These are phyloP conservation scores for Drosophila oshimai DNA, from an alignment of 1,140 invertebrate genomes.

Conservation along the genomic window DNA sequence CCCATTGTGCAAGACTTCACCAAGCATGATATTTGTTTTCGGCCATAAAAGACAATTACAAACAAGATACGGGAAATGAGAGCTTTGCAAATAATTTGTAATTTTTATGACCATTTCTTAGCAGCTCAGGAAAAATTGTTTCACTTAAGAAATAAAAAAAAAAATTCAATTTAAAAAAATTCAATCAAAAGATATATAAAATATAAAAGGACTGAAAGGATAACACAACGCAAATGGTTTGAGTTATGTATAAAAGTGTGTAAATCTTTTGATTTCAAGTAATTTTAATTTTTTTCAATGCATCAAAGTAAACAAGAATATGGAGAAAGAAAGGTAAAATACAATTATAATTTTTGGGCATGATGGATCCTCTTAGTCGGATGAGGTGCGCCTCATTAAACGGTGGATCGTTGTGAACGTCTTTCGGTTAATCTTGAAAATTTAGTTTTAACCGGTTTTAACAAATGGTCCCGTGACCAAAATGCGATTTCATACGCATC, in stretches of 20 bases:
- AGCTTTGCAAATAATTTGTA: not conserved
- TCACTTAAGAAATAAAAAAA: not conserved
- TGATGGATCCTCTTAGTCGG: not conserved
- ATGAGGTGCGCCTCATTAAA: constrained; percentile 8
- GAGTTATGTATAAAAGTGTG: too few species aligned
- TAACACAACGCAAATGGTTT: too few species aligned
- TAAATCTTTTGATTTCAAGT: too few species aligned
- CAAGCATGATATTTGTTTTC: not conserved
- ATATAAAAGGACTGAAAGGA: too few species aligned
- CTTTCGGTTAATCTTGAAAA: constrained; percentile 19
- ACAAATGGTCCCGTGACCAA: constrained; percentile 7
- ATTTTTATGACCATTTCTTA: not conserved
- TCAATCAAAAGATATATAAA: too few species aligned
- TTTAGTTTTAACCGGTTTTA: constrained; percentile 17
- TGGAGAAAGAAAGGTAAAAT: not conserved
- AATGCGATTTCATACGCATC: constrained; percentile 19
- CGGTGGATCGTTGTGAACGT: not conserved
- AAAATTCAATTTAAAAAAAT: too few species aligned
- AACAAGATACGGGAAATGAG: not conserved
- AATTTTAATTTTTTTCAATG: not conserved
- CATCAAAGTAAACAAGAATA: not conserved
- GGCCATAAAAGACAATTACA: not conserved
- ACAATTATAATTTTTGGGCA: not conserved
- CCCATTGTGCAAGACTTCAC: not conserved
- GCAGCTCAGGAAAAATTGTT: too few species aligned